Conservation (phyloP, 1,140 invertebrate genomes). For the Ditylenchus dipsaci region DNA sequence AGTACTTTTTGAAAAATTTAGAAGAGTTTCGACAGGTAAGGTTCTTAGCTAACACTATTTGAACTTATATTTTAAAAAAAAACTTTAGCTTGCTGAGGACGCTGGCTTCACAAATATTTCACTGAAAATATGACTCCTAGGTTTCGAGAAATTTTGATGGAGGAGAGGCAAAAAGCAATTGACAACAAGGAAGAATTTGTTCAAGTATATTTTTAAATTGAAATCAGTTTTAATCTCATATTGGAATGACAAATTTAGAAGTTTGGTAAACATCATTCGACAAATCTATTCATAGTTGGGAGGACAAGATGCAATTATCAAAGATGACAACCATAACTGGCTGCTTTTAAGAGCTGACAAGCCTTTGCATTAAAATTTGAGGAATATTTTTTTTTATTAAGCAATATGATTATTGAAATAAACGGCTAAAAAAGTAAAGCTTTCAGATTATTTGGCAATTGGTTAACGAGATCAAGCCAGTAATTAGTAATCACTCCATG, state of each 20-base stretch:
- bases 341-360: slow-evolving; percentile 30
- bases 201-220: slow-evolving; percentile 42
- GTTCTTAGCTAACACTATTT: background rate
- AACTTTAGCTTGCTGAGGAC: slow-evolving; percentile 57
- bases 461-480: no score
- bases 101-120: slow-evolving; percentile 63
- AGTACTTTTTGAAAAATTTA: slow-evolving; percentile 64
- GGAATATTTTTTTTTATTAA: no score
- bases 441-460: no score
- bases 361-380: slow-evolving; percentile 1
- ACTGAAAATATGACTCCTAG: slow-evolving; percentile 63
- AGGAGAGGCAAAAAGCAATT: slow-evolving; percentile 61
- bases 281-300: slow-evolving; percentile 35
- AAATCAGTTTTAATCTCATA: no score
- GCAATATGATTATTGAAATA: no score
- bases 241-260: slow-evolving; percentile 13
- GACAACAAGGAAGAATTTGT: slow-evolving; percentile 62
- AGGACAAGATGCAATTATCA: slow-evolving; percentile 44
- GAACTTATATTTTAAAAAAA: background rate
- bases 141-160: slow-evolving; percentile 63
- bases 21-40: slow-evolving; percentile 62
- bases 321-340: slow-evolving; percentile 46
- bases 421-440: no score
- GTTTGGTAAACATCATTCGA: slow-evolving; percentile 30
- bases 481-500: no score